Evolutionary conservation across 2,113 vertebrate species (phyloP).

Genomic region (Scartelaos histophorus): DNA sequence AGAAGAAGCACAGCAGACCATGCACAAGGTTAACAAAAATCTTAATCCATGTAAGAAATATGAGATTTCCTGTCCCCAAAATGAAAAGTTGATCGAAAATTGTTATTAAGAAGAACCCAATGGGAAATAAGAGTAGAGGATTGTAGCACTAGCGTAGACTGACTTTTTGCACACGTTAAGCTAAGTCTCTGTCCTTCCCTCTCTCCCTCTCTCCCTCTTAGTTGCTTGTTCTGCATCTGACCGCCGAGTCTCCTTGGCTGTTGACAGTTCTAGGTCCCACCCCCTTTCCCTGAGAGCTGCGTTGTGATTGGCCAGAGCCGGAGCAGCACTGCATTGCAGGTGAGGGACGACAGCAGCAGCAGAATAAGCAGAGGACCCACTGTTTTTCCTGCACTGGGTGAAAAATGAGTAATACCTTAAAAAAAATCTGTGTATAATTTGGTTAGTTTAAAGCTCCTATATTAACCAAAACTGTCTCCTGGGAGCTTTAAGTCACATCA

Average conservation of each 20-base stretch:
- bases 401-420: slow-evolving; percentile 35
- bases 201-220: slow-evolving; percentile 18
- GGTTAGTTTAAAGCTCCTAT: too few species aligned
- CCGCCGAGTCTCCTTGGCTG: slow-evolving; percentile 75
- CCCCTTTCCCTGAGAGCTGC: slow-evolving; percentile 57
- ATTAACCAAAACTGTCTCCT: too few species aligned
- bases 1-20: too few species aligned
- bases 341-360: slow-evolving; percentile 64
- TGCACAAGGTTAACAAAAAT: slow-evolving; percentile 66
- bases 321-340: slow-evolving; percentile 90
- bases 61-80: neutral
- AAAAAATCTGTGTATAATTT: neutral
- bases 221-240: slow-evolving; percentile 37
- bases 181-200: neutral
- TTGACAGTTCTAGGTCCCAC: slow-evolving; percentile 63
- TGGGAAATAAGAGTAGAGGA: neutral
- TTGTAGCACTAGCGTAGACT: slow-evolving; percentile 42
- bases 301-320: slow-evolving; percentile 77
- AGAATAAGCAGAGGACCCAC: slow-evolving; percentile 4
- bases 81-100: slow-evolving; percentile 9
- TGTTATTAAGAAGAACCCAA: slow-evolving; percentile 6
- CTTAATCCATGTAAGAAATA: slow-evolving; percentile 53
- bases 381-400: slow-evolving; percentile 37
- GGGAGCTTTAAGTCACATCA: too few species aligned
- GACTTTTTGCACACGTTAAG: slow-evolving; percentile 15